phyloP scores from a whole-genome alignment of 2,113 vertebrate species.

The Falcunculus frontatus region DNA sequence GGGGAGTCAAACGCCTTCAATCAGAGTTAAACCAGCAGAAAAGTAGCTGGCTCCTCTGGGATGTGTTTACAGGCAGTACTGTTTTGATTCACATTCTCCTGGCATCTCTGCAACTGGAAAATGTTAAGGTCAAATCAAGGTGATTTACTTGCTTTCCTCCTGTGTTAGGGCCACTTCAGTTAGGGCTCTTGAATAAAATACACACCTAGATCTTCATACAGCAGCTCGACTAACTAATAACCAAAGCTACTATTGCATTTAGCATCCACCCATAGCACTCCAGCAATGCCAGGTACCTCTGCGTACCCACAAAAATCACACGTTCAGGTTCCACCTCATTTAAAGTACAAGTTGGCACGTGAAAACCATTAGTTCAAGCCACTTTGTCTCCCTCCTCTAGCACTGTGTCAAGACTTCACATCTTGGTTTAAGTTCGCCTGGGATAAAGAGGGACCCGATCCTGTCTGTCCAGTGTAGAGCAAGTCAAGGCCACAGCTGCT shows the following conservation, averaged over 20 bases:
- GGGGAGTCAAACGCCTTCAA: background rate
- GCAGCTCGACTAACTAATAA: background rate
- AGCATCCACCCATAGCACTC: background rate
- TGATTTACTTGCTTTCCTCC: background rate
- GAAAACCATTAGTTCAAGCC: background rate
- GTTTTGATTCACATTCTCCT: conserved; percentile 16
- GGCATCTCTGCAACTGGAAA: background rate
- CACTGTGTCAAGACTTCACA: background rate
- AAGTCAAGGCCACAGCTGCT: background rate
- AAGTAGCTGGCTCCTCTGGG: background rate
- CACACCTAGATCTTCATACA: background rate
- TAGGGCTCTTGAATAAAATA: background rate
- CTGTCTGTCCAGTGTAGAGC: background rate
- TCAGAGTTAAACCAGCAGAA: background rate
- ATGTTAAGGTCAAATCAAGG: background rate
- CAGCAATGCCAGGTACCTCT: background rate
- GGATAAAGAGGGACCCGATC: background rate
- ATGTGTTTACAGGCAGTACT: background rate
- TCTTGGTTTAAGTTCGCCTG: background rate
- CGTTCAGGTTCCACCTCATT: rapidly evolving
- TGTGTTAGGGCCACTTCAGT: background rate
- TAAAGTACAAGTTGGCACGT: background rate
- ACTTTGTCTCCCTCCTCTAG: background rate
- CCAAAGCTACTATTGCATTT: background rate
- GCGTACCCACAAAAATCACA: background rate